Evolutionary conservation across 1,140 invertebrate genomes (phyloP).

Genomic region (Rhyacophila brunnea): DNA sequence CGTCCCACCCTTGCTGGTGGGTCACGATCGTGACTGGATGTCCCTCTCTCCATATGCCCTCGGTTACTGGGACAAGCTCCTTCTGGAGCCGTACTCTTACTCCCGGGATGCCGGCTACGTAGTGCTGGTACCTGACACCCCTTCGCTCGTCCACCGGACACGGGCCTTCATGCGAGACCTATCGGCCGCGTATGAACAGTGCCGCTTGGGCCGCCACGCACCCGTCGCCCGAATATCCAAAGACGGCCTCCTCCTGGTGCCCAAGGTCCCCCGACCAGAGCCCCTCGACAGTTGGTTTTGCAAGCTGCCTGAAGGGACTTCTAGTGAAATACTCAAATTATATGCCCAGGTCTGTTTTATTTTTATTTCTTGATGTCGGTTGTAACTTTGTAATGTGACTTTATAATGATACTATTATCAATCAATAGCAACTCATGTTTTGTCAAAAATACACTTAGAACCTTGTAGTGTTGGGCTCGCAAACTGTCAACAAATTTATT

Average conservation of each 20-base stretch:
- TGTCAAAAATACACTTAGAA: no score
- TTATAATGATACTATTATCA: no score
- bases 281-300: slow-evolving; percentile 90
- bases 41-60: slow-evolving; percentile 89
- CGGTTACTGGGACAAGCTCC: slow-evolving; percentile 91
- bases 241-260: slow-evolving; percentile 88
- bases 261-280: slow-evolving; percentile 67
- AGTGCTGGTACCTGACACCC: slow-evolving; percentile 90
- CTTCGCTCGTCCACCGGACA: slow-evolving; percentile 75
- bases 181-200: slow-evolving; percentile 89
- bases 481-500: no score
- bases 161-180: slow-evolving; percentile 90
- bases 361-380: neutral
- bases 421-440: no score
- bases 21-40: slow-evolving; percentile 93
- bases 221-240: slow-evolving; percentile 79
- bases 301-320: slow-evolving; percentile 73
- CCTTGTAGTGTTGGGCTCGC: no score
- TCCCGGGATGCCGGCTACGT: slow-evolving; percentile 92
- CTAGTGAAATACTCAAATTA: slow-evolving; percentile 78
- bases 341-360: slow-evolving; percentile 71
- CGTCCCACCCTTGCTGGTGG: slow-evolving; percentile 89
- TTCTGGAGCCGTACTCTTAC: slow-evolving; percentile 92
- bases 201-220: slow-evolving; percentile 84
- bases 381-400: no score